A percentile compares a stretch with the other conserved stretches of the same genome.
Conservation (phyloP, 2,888 invertebrate species). For the Mesorhabditis sp. region DNA sequence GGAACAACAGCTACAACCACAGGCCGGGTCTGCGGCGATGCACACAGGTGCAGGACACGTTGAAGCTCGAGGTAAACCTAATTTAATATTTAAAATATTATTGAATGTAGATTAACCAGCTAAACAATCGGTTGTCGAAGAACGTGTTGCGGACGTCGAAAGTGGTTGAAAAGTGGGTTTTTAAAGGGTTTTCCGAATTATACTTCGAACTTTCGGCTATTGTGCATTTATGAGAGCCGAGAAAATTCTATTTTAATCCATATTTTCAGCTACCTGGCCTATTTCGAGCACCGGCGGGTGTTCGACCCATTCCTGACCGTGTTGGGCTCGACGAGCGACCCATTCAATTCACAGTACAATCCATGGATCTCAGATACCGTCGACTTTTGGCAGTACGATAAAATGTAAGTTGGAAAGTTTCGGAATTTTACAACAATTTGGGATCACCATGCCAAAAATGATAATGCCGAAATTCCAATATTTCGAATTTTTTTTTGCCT, state of each 20-base stretch:
- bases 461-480: no score
- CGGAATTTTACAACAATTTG: not conserved
- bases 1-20: conserved; percentile 37
- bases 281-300: conserved; percentile 82
- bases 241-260: not conserved
- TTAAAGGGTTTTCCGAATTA: conserved; percentile 6
- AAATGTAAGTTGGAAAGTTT: conserved; percentile 66
- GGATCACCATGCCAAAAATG: no score
- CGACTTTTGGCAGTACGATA: conserved; percentile 93
- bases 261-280: conserved; percentile 36
- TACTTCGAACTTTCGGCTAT: not conserved
- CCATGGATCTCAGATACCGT: conserved; percentile 93
- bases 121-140: conserved; percentile 68
- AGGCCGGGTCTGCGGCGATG: conserved; percentile 53
- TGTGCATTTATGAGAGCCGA: not conserved
- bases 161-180: conserved; percentile 82
- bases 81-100: not conserved
- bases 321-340: conserved; percentile 71
- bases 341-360: conserved; percentile 68
- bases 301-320: conserved; percentile 91
- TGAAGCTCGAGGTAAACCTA: conserved; percentile 66
- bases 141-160: conserved; percentile 86
- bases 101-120: conserved; percentile 65
- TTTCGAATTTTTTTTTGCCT: no score
- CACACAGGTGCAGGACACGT: conserved; percentile 59